Base-by-base conservation (phyloP, 2,113 vertebrate genomes). In the Hirundichthys speculiger region DNA sequence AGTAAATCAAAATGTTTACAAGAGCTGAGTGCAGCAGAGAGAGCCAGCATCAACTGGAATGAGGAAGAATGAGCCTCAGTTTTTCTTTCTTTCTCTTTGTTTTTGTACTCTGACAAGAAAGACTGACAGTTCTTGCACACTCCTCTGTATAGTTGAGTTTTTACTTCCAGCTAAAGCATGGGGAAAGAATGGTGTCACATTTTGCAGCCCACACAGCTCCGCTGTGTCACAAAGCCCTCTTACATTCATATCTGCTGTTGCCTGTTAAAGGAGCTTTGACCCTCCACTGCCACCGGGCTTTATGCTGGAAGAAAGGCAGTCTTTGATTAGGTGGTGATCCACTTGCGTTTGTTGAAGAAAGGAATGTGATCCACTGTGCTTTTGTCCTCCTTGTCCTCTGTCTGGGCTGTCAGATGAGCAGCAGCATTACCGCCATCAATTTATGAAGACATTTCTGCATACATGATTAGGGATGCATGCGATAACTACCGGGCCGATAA, bases 311-410 rank as follows among this genome's bases (percentile, higher is more conserved):
- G 88, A 89, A 89, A 83, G 84, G 84, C 59, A 3, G 70, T 53
- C 82, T 90, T 91, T 91, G 88, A 91, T 91, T 86, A 75, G 55
- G 64, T 64, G 46, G 46, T 71, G 83, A 85, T 84, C 73, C 53
- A 62, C 82, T 74, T 77, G 75, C 70, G 73, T 84, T 79, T 84
- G 55, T 73, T 57, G 51, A 68, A n/a, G 48, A 73, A 63, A 59
- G 49, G 63, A 79, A 62, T 38, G 65, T 62, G 69, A 69, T 69
- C 53, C 72, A 72, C 46, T 51, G 38, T 68, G 27, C 60, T 58
- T 72, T 71, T 43, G 46, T 70, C 45, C 42, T 39, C 30, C 41
- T 66, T 63, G 39, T 45, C 53, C 64, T 38, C 49, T 18, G 56
- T 11, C 51, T n/a, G 40, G 51, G n/a, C 21, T 54, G 38, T 64